Conservation (phyloP, 2,888 invertebrate genomes). For the Selenia dentaria region DNA sequence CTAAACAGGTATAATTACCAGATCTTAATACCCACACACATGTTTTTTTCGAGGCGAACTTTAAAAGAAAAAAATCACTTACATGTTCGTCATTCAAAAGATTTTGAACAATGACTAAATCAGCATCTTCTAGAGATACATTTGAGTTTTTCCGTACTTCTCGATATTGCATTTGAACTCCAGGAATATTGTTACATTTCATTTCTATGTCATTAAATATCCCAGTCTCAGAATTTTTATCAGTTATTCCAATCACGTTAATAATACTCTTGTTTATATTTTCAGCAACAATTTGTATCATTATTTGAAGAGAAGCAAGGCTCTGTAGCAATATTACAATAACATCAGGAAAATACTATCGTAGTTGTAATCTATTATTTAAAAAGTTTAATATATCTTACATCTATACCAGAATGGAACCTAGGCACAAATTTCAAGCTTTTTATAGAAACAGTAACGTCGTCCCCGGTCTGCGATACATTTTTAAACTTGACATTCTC, state of each 20-base stretch:
- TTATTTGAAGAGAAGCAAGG: constrained; percentile 30
- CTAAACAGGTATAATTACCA: too few relatives aligned
- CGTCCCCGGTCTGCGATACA: constrained; percentile 16
- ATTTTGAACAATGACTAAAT: constrained; percentile 37
- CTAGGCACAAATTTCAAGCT: constrained; percentile 27
- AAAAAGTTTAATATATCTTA: constrained; percentile 36
- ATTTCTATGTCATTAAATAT: constrained; percentile 12
- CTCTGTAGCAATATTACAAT: constrained; percentile 17
- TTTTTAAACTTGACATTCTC: constrained; percentile 36
- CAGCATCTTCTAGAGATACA: constrained; percentile 15
- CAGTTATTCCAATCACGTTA: constrained; percentile 31
- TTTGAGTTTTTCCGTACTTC: constrained; percentile 2
- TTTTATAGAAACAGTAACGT: constrained; percentile 24
- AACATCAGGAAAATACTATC: neutral
- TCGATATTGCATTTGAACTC: neutral
- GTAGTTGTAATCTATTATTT: neutral
- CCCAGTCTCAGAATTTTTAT: neutral
- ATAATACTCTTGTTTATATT: constrained; percentile 36
- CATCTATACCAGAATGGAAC: constrained; percentile 20
- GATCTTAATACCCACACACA: too few relatives aligned
- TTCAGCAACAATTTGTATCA: constrained; percentile 42
- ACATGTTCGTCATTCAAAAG: constrained; percentile 34
- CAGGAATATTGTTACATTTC: neutral
- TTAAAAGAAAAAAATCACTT: constrained; percentile 29
- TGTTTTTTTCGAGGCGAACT: too few relatives aligned